phyloP scores from a whole-genome alignment of 2,113 vertebrate species.

The Tychaedon coryphoeus region DNA sequence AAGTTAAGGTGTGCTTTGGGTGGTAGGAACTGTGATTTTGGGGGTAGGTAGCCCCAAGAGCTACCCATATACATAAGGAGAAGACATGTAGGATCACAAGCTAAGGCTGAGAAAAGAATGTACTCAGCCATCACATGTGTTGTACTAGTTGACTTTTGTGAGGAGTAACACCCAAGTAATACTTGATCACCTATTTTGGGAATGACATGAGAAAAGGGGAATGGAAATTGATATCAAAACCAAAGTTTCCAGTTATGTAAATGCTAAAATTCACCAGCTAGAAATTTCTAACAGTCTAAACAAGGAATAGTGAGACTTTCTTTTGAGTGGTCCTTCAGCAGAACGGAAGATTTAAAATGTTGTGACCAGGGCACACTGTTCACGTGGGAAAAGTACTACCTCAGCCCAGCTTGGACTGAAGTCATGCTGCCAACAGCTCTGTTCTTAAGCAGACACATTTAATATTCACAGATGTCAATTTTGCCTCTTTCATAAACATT shows the following conservation, averaged over 20 bases:
- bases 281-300: not conserved
- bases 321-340: not conserved
- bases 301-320: not conserved
- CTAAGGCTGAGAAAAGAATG: not conserved
- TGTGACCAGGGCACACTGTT: not conserved
- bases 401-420: not conserved
- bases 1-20: not conserved
- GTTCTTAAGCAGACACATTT: not conserved
- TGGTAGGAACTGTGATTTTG: not conserved
- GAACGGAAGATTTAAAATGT: not conserved
- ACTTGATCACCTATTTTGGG: not conserved
- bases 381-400: not conserved
- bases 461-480: not conserved
- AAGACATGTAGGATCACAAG: not conserved
- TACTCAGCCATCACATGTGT: not conserved
- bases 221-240: not conserved
- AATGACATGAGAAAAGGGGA: not conserved
- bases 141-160: not conserved
- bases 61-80: not conserved
- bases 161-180: not conserved
- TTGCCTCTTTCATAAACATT: conserved; percentile 4
- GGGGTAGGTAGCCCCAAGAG: not conserved
- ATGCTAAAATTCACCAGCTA: not conserved
- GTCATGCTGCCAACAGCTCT: not conserved
- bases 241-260: not conserved